Base-by-base conservation (phyloP, 2,888 invertebrate genomes). In the Cylloceria caligata region DNA sequence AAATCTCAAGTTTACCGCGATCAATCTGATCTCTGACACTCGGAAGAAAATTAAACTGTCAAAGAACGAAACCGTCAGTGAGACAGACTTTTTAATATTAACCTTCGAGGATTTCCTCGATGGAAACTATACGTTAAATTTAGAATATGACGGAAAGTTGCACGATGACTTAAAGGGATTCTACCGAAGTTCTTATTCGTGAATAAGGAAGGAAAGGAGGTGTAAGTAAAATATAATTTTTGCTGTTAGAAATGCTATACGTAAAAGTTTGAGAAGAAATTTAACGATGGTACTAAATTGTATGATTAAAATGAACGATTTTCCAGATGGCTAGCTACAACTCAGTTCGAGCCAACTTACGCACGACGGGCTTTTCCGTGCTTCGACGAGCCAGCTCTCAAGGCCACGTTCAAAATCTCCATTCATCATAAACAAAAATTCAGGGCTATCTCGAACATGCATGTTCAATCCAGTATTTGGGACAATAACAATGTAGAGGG, bases 351-450 rank as follows among this genome's bases (percentile, higher is more conserved):
- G 89, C 94, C 95, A 0, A 95, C 95, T 0, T 94, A 94, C 78
- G 95, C 96, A 0, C 94, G 96, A 0, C 93, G 94, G 57, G 96
- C 95, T 0, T 96, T 97, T 90, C 97, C 97, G 0, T 97, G 97
- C 88, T 96, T 95, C 88, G 97, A 97, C 86, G 96, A 96, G 88
- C 97, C 97, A 0, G 93, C 93, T 0, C 91, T 95, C 42, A 97
- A 96, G 88, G 95, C 97, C 0, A 92, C 92, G 13, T 96, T 96
- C 88, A 93, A 94, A 36, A 94, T 96, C 13, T 94, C 93, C 1
- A 94, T 96, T 73, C 95, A 93, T 34, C 94, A 96, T 55, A 94
- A 94, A 5, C 86, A 86, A 5, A 88, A 86, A 2, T 93, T 93
- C 49, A 84, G 80, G 2, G 93, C 92, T 0, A 86, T 94, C 16